Base-by-base conservation (phyloP, 2,888 invertebrate genomes). In the Acleris literana region DNA sequence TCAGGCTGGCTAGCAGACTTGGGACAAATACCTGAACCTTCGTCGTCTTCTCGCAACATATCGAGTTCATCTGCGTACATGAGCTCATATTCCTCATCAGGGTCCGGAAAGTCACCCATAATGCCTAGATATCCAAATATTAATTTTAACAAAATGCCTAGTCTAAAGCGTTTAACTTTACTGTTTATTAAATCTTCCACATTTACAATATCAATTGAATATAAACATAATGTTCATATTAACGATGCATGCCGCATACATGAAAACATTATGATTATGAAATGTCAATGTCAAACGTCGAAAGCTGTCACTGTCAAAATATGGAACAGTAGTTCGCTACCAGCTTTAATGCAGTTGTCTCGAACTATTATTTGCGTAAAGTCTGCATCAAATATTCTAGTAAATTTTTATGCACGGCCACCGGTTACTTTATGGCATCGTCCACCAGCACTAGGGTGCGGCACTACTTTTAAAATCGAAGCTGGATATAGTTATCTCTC, bases 61-160 rank as follows among this genome's bases (percentile, higher is more conserved):
- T 95, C 95, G 71, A 95, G 77, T 74, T 96, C 96, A 80, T 96
- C 95, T 48, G 94, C 94, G 74, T 96, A 95, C 93, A 94, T 94
- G 59, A 95, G 88, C 80, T 96, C 96, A 76, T 94, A 96, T 85
- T 94, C 95, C 72, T 95, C 95, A 72, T 95, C 94, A 1, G 93
- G 89, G 80, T 93, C 93, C 1, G 94, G 94, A 80, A 88, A 94
- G 55, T 94, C 94, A 79, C 77, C 78, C 93, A 93, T 93, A 75
- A 76, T 86, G 11, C 48, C 6, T 46, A 39, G 33, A 53, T 43
- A 16, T 17, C 18, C 17, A 20, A 43, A 5, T 6, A 3, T 13
- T 46, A n/a, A 5, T 6, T n/a, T 5, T 0, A 6, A n/a, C n/a
- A 22, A 33, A 9, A 33, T 33, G 9, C 33, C 9, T 7, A 9